Conservation (phyloP, 2,888 invertebrate genomes). For the Heliconius cydno region DNA sequence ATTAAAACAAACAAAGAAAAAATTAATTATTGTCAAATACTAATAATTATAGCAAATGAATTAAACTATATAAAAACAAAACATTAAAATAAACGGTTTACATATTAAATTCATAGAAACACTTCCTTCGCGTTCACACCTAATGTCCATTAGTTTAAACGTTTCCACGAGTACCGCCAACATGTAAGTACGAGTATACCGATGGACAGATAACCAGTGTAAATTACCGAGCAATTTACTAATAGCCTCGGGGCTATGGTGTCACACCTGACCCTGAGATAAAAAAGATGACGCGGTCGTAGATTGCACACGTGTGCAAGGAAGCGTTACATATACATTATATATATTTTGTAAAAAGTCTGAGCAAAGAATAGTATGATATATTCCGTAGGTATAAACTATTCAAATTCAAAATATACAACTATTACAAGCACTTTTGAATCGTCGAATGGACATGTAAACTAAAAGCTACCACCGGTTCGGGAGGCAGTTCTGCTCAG, state of each 20-base stretch:
- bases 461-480: no score
- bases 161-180: neutral
- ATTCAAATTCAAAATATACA: no score
- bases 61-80: neutral
- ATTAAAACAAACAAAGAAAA: no score
- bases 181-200: slow-evolving; percentile 4
- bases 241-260: slow-evolving; percentile 27
- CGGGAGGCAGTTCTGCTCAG: no score
- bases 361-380: neutral
- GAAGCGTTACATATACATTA: neutral
- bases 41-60: neutral
- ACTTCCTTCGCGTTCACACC: neutral
- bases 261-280: slow-evolving; percentile 17
- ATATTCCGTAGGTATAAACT: no score
- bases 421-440: no score
- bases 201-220: slow-evolving; percentile 30
- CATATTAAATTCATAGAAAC: slow-evolving; percentile 3
- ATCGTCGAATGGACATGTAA: no score
- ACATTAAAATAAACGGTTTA: neutral
- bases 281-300: slow-evolving; percentile 7
- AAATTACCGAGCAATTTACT: slow-evolving; percentile 33
- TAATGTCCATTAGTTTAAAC: neutral
- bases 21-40: neutral
- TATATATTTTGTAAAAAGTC: neutral
- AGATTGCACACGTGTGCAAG: neutral